These are phyloP conservation scores for Halcyon badia DNA, from an alignment of 2,797 vertebrate species.

Conservation along the genomic window DNA sequence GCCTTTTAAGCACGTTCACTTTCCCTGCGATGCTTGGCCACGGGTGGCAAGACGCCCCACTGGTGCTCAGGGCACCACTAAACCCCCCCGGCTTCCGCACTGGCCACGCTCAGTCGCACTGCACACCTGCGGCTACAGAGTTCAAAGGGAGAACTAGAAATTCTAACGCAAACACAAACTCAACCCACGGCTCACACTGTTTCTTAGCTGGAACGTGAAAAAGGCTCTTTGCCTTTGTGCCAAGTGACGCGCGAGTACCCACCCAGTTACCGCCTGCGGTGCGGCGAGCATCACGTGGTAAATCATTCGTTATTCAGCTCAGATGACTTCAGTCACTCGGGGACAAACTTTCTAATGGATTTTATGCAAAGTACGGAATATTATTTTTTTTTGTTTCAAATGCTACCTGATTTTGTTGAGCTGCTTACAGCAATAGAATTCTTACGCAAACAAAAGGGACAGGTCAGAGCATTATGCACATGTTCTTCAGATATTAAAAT, in stretches of 20 bases:
- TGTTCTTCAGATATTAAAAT: background rate
- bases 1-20: too few relatives aligned
- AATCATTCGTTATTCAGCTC: background rate
- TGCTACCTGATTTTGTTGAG: background rate
- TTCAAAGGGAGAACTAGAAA: background rate
- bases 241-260: background rate
- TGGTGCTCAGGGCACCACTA: accelerated
- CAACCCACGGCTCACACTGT: background rate
- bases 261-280: background rate
- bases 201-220: background rate
- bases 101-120: accelerated
- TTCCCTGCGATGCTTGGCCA: background rate
- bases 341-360: background rate
- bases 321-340: background rate
- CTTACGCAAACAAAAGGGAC: background rate
- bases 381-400: background rate
- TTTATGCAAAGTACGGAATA: background rate
- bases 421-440: background rate
- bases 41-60: background rate
- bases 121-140: background rate
- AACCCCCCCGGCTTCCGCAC: background rate
- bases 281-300: background rate
- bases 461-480: background rate
- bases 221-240: background rate
- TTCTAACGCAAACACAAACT: background rate